These are phyloP conservation scores for Centropus bengalensis DNA, from an alignment of 2,113 vertebrate genomes.

Conservation along the genomic window DNA sequence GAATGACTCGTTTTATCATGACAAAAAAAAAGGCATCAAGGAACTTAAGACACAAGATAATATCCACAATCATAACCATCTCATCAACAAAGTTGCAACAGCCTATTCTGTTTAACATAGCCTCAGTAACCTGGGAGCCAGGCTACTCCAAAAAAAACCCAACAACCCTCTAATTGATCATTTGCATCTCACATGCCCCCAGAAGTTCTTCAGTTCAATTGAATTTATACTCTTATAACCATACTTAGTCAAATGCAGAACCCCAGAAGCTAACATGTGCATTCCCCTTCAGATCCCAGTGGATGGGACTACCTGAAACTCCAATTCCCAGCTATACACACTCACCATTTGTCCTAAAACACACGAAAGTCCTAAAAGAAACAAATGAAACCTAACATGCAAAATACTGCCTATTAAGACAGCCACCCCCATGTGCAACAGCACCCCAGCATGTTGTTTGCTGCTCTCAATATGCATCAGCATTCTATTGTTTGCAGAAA, in stretches of 20 bases:
- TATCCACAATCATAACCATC: background rate
- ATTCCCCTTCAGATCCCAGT: background rate
- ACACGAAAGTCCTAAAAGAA: background rate
- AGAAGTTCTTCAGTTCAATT: background rate
- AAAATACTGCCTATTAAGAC: background rate
- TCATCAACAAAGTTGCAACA: background rate
- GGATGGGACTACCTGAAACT: background rate
- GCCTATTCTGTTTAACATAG: background rate
- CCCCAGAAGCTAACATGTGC: background rate
- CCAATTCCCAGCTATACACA: background rate
- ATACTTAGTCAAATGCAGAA: background rate
- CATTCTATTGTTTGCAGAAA: slow-evolving; percentile 37
- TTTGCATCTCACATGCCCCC: background rate
- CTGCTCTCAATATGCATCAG: slow-evolving; percentile 19
- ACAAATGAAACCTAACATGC: background rate
- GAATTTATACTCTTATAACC: background rate
- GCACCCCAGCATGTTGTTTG: background rate
- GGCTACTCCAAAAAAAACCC: background rate
- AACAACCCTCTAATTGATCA: background rate
- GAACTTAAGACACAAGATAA: background rate
- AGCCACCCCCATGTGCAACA: background rate
- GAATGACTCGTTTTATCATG: background rate
- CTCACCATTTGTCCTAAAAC: background rate
- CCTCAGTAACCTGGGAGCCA: background rate
- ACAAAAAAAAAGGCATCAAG: background rate